Percentiles rank a stretch among this genome's conserved stretches.
Conservation (phyloP, 2,888 invertebrate genomes). For the Acrobeloides nanus region DNA sequence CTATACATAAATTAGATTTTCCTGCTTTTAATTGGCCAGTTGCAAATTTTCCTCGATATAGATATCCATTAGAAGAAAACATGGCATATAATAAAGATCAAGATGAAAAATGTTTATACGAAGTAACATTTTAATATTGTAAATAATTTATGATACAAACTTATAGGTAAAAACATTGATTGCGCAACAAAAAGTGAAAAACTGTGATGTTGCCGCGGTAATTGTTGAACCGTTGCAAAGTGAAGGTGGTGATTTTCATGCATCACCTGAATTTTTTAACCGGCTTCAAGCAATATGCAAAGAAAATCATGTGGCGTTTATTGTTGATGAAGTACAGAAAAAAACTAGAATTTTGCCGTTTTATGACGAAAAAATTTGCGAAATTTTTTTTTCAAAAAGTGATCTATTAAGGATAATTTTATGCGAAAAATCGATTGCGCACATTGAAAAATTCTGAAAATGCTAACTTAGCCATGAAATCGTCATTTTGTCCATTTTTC, state of each 20-base stretch:
- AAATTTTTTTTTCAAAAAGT: no score
- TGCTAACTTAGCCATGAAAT: no score
- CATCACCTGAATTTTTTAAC: conserved; percentile 57
- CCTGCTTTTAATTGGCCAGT: conserved; percentile 80
- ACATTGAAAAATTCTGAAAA: no score
- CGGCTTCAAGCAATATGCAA: conserved; percentile 72
- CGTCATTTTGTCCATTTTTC: no score
- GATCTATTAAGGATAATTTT: no score
- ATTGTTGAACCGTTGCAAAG: conserved; percentile 92
- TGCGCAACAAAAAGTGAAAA: conserved; percentile 39
- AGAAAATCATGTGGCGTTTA: conserved; percentile 69
- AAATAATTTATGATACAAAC: no score
- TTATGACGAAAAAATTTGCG: no score
- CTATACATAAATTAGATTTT: conserved; percentile 34
- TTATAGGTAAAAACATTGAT: conserved; percentile 31
- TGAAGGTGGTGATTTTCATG: conserved; percentile 89
- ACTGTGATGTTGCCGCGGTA: conserved; percentile 75
- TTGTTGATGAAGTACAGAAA: conserved; percentile 80
- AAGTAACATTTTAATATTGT: no score
- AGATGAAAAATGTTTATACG: conserved; percentile 68
- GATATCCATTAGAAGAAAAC: conserved; percentile 80
- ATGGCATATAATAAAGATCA: conserved; percentile 71
- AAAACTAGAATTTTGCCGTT: no score
- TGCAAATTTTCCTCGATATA: conserved; percentile 79
- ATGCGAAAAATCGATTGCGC: no score